These are phyloP conservation scores for Argopecten irradians DNA, from an alignment of 1,140 invertebrate genomes.

Conservation along the genomic window DNA sequence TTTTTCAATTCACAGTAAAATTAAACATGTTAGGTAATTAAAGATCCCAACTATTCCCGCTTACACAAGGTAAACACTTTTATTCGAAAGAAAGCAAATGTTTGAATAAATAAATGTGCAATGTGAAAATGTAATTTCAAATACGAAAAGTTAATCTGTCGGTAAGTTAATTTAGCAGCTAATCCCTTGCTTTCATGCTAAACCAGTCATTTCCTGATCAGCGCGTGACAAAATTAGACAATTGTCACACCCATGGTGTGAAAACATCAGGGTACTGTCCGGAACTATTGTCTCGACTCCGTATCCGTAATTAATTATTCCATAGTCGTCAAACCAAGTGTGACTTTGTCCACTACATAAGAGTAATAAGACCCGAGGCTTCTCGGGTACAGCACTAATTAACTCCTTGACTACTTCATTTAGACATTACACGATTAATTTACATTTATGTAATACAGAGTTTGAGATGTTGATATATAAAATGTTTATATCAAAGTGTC, in stretches of 20 bases:
- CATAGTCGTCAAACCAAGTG: neutral
- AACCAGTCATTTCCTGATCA: slow-evolving; percentile 1
- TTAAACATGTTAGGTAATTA: no score
- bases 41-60: no score
- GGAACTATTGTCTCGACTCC: neutral
- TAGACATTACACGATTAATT: no score
- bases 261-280: neutral
- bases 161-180: neutral
- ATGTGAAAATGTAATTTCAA: no score
- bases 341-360: neutral
- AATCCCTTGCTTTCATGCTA: neutral
- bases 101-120: no score
- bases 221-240: neutral
- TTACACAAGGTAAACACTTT: no score
- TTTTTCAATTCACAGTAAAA: no score
- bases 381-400: neutral
- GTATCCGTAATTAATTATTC: neutral
- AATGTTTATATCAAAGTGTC: no score
- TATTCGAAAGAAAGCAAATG: no score
- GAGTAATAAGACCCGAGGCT: neutral
- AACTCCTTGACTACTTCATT: neutral
- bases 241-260: neutral
- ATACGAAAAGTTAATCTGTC: neutral
- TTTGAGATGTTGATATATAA: no score
- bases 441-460: no score